Evolutionary conservation across 2,113 vertebrate species (phyloP), one percentile per base, ranked within the genome.

Genomic region (Amblyopsis rosae): DNA sequence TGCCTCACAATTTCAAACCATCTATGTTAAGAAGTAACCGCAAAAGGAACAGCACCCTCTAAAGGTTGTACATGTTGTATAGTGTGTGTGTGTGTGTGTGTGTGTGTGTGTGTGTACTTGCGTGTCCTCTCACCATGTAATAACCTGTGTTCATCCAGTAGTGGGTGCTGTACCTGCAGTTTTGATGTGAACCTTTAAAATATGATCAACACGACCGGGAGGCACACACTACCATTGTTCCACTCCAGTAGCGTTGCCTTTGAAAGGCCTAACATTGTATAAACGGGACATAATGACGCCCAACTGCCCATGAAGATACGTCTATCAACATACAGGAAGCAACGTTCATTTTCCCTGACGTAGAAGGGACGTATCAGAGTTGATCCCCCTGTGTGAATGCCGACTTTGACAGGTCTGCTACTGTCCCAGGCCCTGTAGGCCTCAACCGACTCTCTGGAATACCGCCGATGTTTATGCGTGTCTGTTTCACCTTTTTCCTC

Each of bases 401-500:
- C 70, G 73, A 78, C 58, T 80, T 63, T 66, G 86, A 83, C 69
- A 55, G 65, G 75, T 86, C 80, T 88, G 70, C 82, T 80, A 86
- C 79, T 76, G 70, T 86, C 81, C 86, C 85, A 82, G 75, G 70
- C 86, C 79, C 86, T 78, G 54, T 35, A 59, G 9, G 70, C 73
- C 76, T 71, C 50, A 56, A 60, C 64, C 26, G 17, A 41, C 51
- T 72, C 59, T 60, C 64, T 80, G 69, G 72, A 77, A 82, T 76
- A 69, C 76, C 75, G 64, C 74, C 53, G n/a, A 63, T 87, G 79
- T 89, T 85, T 88, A 86, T 70, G 80, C 73, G 75, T 86, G 86
- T 92, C 86, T 88, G 65, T 89, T 91, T 90, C 90, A 88, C 82
- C 85, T 85, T 87, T 89, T 87, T 88, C 85, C 85, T 86, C 72